Conservation (phyloP, 2,113 vertebrate genomes). For the Vombatus ursinus region DNA sequence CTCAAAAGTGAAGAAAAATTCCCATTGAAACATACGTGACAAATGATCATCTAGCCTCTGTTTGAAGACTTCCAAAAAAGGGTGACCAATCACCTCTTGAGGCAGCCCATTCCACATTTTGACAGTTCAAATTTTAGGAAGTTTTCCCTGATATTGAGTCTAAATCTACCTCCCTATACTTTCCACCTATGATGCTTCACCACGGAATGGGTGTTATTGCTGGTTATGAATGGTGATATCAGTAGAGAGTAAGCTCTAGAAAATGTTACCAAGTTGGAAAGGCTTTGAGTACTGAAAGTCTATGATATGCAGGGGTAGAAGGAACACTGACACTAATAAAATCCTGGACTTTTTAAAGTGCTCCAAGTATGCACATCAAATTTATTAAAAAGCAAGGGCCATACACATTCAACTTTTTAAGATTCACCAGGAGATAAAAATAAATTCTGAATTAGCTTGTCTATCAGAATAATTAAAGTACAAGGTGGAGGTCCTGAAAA, state of each 20-base stretch:
- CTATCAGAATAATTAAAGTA: conserved; percentile 20
- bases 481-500: conserved; percentile 33
- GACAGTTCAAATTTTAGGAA: background rate
- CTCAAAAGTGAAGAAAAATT: background rate
- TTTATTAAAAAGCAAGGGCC: background rate
- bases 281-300: background rate
- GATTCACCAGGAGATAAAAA: background rate
- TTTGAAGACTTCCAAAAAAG: background rate
- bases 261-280: background rate
- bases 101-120: background rate
- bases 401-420: background rate
- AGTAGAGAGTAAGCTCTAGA: background rate
- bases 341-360: background rate
- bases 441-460: background rate
- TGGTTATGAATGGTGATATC: background rate
- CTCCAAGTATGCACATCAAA: background rate
- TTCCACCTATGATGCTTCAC: background rate
- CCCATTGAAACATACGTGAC: background rate
- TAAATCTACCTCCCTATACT: background rate
- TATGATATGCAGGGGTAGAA: background rate
- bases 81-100: background rate
- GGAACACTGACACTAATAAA: background rate
- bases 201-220: background rate
- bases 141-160: background rate
- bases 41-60: background rate